These are phyloP conservation scores for Petrolisthes manimaculis DNA, from an alignment of 2,888 invertebrate species.

Conservation along the genomic window DNA sequence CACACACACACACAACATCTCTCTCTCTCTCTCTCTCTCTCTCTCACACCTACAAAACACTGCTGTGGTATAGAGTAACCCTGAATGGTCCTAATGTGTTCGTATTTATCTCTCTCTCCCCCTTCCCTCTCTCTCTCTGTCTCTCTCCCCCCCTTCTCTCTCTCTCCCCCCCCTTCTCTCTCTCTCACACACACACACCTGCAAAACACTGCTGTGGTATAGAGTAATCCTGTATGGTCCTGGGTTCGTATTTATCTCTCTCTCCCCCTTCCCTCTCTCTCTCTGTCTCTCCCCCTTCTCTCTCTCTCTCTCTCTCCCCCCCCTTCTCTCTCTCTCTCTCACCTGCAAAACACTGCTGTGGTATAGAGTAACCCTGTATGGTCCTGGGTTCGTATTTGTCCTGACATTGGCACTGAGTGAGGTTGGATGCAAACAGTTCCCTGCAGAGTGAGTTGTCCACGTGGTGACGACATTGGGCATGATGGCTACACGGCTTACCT, in stretches of 20 bases:
- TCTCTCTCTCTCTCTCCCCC: conserved; percentile 10
- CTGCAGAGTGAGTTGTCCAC: conserved; percentile 36
- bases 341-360: conserved; percentile 46
- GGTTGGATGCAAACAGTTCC: conserved; percentile 23
- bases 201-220: too few relatives aligned
- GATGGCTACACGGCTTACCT: conserved; percentile 43
- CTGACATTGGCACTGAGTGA: conserved; percentile 40
- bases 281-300: background rate
- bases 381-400: conserved; percentile 32
- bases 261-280: conserved; percentile 6
- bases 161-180: background rate
- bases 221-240: too few relatives aligned
- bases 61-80: too few relatives aligned
- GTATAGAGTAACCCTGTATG: conserved; percentile 41
- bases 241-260: too few relatives aligned
- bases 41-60: conserved; percentile 11
- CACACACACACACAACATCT: conserved; percentile 14
- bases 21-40: background rate
- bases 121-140: background rate
- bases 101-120: background rate
- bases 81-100: too few relatives aligned
- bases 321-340: conserved; percentile 13
- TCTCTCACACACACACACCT: background rate
- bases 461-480: conserved; percentile 42
- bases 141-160: too few relatives aligned